Base-by-base conservation (phyloP, 2,113 vertebrate species). In the Spheniscus mendiculus region DNA sequence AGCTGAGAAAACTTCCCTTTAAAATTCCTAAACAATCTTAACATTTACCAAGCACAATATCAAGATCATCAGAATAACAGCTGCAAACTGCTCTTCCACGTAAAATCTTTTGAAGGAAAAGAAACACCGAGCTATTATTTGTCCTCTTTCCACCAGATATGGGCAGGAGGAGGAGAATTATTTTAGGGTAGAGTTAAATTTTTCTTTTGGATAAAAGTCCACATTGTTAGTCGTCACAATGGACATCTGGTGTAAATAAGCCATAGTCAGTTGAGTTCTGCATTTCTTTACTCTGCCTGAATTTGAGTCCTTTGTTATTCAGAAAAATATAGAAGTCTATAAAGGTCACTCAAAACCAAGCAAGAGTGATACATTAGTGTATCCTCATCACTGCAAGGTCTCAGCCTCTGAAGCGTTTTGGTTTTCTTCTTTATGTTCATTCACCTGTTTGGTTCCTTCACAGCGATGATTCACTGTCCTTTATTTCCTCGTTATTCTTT, bases 391-490 rank as follows among this genome's bases (percentile, higher is more conserved):
- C 44, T 34, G 15, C 12, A 29, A 49, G 13, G 5, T 66, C 70
- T 89, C 36, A 73, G 34, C 4, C 55, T 42, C 8, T 32, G 53
- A 89, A 87, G 17, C 2, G 18, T 71, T 38, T 72, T 50, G 4
- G 1, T 18, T 87, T 80, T 83, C 16, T 50, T 30, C 32, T 67
- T 27, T 22, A 34, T 44, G 11, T 56, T 70, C 14, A 8, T 59
- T 82, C 6, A 8, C 5, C 4, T 67, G 2, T 27, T 45, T 70
- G 21, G 15, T n/a, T 40, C 44, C 18, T 69, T 65, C 18, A 69
- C 6, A 61, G 17, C 0, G 1, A 27, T 0, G 2, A 53, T 55
- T 71, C 66, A 2, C 14, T 50, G 4, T 10, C 32, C 11, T 76
- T 69, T 42, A 50, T 72, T 76, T 81, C 36, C 38, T 50, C 3